Percentiles rank a stretch among this genome's conserved stretches.
These are phyloP conservation scores for Corydoras sp. DNA, from an alignment of 2,113 vertebrate genomes.

Conservation along the genomic window DNA sequence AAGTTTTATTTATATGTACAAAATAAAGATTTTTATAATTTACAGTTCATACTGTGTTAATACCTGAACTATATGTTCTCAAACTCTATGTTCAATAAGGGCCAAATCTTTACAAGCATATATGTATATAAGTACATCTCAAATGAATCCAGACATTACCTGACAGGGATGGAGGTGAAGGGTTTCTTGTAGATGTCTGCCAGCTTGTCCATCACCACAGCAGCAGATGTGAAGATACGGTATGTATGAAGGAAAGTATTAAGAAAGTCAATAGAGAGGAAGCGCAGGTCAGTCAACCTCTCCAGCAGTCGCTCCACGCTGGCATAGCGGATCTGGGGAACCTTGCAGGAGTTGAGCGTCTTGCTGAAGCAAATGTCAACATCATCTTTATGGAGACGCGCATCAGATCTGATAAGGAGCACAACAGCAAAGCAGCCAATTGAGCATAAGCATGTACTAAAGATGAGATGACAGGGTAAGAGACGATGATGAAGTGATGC, in stretches of 20 bases:
- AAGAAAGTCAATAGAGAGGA: conserved; percentile 98
- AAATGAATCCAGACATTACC: conserved; percentile 58
- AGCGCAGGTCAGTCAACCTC: conserved; percentile 90
- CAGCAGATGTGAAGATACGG: conserved; percentile 88
- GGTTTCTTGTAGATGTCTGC: conserved; percentile 93
- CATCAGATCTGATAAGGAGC: conserved; percentile 78
- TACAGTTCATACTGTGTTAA: too few relatives aligned
- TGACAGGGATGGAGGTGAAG: conserved; percentile 91
- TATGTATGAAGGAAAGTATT: conserved; percentile 98
- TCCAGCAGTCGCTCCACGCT: conserved; percentile 93
- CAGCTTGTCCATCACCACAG: conserved; percentile 89
- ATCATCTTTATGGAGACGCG: conserved; percentile 94
- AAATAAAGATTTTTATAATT: too few relatives aligned
- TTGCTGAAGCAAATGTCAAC: conserved; percentile 99
- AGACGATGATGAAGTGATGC: background rate
- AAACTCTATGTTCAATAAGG: too few relatives aligned
- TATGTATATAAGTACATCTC: background rate
- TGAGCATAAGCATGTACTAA: background rate
- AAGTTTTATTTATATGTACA: too few relatives aligned
- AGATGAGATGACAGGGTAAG: background rate
- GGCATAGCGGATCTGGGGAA: conserved; percentile 95
- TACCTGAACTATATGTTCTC: too few relatives aligned
- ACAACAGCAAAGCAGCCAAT: conserved; percentile 43
- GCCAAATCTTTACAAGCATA: too few relatives aligned
- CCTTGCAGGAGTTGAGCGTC: conserved; percentile 98